Conservation (phyloP, 2,888 invertebrate species). For the Cryptocephalus moraei region DNA sequence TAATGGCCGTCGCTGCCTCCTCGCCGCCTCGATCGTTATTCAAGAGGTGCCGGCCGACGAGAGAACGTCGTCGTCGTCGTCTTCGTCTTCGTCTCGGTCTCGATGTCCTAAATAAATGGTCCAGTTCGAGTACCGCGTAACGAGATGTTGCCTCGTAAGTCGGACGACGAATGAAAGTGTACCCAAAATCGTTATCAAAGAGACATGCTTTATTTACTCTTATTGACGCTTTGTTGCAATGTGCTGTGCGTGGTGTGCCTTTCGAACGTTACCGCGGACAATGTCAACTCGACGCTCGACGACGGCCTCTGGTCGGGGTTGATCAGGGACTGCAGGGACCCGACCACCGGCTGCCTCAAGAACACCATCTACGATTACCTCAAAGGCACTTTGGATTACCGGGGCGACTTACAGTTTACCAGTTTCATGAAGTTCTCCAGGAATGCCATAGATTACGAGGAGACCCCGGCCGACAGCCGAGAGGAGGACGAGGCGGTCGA, state of each 20-base stretch:
- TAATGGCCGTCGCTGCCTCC: constrained; percentile 20
- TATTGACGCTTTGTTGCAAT: constrained; percentile 6
- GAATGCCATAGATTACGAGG: constrained; percentile 24
- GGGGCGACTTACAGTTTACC: constrained; percentile 32
- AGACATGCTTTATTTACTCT: constrained; percentile 3
- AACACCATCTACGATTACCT: constrained; percentile 67
- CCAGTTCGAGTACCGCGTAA: constrained; percentile 19
- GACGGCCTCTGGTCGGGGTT: constrained; percentile 66
- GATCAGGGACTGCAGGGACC: constrained; percentile 54
- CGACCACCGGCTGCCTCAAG: constrained; percentile 65
- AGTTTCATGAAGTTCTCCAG: constrained; percentile 44
- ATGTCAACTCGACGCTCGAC: constrained; percentile 35
- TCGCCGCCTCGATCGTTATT: constrained; percentile 15
- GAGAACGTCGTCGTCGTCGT: constrained; percentile 19
- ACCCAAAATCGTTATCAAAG: constrained; percentile 3
- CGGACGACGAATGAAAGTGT: constrained; percentile 18
- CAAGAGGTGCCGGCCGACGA: constrained; percentile 27
- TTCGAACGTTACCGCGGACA: constrained; percentile 30
- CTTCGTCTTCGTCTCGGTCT: constrained; percentile 2
- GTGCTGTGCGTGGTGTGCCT: constrained; percentile 13
- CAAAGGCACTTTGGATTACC: constrained; percentile 51
- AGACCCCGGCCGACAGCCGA: constrained; percentile 14
- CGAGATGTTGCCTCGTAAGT: constrained; percentile 11
- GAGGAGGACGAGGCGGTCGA: constrained; percentile 36
- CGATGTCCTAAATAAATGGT: constrained; percentile 32